These are phyloP conservation scores for Mesoligia furuncula DNA, from an alignment of 2,888 invertebrate genomes.

Conservation along the genomic window DNA sequence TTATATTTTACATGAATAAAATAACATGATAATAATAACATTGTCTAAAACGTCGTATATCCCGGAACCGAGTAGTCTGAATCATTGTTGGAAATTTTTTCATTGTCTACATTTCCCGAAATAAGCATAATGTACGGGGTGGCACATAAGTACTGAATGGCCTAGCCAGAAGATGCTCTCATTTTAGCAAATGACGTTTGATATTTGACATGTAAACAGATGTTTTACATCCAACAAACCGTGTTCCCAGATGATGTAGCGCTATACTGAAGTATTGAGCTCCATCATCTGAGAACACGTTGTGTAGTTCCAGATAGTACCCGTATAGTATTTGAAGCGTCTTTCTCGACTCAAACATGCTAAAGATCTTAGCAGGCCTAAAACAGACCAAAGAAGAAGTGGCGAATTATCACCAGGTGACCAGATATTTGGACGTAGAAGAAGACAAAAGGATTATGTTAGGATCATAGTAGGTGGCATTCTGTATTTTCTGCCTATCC, in stretches of 20 bases:
- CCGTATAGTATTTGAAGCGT: neutral
- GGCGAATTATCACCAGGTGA: neutral
- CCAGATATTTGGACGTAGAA: neutral
- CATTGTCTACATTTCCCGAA: conserved; percentile 35
- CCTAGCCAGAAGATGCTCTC: neutral
- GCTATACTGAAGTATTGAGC: neutral
- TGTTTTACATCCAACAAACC: neutral
- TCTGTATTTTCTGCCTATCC: neutral
- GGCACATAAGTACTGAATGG: neutral
- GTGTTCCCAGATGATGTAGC: neutral
- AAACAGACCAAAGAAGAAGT: neutral
- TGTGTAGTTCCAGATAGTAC: neutral
- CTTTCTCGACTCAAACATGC: neutral
- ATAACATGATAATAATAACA: neutral
- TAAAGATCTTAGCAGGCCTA: neutral
- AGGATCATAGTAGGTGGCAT: neutral
- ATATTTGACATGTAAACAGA: neutral
- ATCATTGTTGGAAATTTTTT: conserved; percentile 43
- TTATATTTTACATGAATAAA: conserved; percentile 57
- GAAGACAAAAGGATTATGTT: neutral
- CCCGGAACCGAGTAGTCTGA: conserved; percentile 38
- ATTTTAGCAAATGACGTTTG: neutral
- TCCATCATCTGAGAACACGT: neutral
- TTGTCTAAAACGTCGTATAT: conserved; percentile 28
- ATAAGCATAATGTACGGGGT: neutral